Conservation (phyloP, 1,140 invertebrate genomes). For the Neodiprion lecontei region DNA sequence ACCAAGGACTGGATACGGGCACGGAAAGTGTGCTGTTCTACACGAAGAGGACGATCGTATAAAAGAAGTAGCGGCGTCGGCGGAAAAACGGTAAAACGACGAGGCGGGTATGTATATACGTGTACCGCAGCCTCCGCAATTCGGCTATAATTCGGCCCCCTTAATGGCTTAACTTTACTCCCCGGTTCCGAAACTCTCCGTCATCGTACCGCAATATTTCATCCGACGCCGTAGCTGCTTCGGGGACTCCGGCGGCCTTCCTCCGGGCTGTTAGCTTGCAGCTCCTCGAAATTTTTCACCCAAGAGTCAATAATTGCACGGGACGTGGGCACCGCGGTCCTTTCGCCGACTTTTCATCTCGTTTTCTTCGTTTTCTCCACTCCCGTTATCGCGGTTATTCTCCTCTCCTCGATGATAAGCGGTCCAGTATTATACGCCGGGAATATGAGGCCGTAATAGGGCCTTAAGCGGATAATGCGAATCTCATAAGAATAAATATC, state of each 20-base stretch:
- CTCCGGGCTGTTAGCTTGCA: neutral
- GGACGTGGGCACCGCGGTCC: neutral
- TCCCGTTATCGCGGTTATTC: no score
- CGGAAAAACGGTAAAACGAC: neutral
- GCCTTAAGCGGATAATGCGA: neutral
- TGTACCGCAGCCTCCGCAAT: no score
- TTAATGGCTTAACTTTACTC: neutral
- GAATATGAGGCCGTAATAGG: neutral
- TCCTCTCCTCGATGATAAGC: neutral
- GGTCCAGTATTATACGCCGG: neutral
- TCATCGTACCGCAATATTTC: neutral
- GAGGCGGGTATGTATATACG: no score
- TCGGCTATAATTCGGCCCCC: neutral
- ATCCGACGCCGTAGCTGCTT: neutral
- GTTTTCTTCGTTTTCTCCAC: neutral
- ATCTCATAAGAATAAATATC: neutral
- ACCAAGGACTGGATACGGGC: neutral
- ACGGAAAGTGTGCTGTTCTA: neutral
- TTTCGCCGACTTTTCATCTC: neutral
- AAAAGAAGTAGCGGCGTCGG: conserved; percentile 2
- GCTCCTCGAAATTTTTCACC: neutral
- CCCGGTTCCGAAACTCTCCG: neutral
- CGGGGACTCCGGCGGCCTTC: neutral
- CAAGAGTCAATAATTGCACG: conserved; percentile 2
- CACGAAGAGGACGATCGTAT: no score